These are phyloP conservation scores for Ectropis crepuscularia DNA, from an alignment of 2,888 invertebrate genomes.

Conservation along the genomic window DNA sequence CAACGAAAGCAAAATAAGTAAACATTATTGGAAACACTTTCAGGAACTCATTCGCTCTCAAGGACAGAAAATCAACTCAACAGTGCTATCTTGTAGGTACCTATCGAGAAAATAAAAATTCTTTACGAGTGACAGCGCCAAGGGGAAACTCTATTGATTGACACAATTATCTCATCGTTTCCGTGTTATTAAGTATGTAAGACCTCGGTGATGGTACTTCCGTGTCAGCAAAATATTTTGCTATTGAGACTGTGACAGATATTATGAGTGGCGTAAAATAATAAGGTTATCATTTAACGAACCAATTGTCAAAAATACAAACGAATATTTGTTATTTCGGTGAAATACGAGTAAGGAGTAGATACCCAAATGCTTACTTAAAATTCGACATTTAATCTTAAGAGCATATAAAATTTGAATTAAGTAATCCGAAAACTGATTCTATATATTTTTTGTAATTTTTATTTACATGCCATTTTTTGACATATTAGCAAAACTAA, in stretches of 20 bases:
- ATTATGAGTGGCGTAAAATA: neutral
- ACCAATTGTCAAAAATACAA: too few relatives aligned
- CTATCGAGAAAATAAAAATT: slow-evolving; percentile 14
- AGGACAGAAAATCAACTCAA: slow-evolving; percentile 14
- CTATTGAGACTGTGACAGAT: slow-evolving; percentile 3
- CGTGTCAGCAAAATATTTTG: slow-evolving; percentile 11
- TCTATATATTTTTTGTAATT: too few relatives aligned
- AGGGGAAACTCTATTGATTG: slow-evolving; percentile 10
- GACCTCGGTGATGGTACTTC: neutral
- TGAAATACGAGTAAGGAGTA: too few relatives aligned
- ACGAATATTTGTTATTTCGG: too few relatives aligned
- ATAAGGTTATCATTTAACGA: too few relatives aligned
- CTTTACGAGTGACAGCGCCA: slow-evolving; percentile 9
- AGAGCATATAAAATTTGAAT: too few relatives aligned
- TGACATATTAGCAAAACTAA: too few relatives aligned
- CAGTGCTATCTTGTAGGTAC: slow-evolving; percentile 4
- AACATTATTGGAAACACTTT: neutral
- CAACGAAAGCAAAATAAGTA: neutral
- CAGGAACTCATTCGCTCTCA: slow-evolving; percentile 1
- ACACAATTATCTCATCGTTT: slow-evolving; percentile 19
- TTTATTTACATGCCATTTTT: too few relatives aligned
- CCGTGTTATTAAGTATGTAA: slow-evolving; percentile 12
- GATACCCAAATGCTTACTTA: too few relatives aligned
- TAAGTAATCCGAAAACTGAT: too few relatives aligned
- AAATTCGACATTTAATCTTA: too few relatives aligned